Percentiles rank a stretch among this genome's conserved stretches.
Evolutionary conservation across 2,888 invertebrate genomes (phyloP).

Genomic region (Stenolophus ochropezus): DNA sequence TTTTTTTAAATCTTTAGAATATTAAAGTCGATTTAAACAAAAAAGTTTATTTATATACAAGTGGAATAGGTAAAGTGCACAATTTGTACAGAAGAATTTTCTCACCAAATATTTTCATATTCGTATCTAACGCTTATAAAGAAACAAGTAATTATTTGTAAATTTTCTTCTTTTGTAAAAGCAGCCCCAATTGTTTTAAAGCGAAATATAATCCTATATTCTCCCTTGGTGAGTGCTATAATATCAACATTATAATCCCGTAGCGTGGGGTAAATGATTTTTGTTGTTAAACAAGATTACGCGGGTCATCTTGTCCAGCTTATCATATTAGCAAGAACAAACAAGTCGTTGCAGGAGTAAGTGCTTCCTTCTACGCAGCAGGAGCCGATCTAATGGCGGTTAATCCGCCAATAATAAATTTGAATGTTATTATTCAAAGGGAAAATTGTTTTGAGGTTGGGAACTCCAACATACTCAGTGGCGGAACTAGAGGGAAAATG

Average conservation of each 20-base stretch:
- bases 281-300: conserved; percentile 39
- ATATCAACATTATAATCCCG: conserved; percentile 22
- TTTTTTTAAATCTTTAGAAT: too few species aligned
- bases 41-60: too few species aligned
- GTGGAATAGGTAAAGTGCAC: too few species aligned
- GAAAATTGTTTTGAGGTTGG: background rate
- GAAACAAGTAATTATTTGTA: background rate
- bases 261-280: conserved; percentile 36
- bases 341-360: conserved; percentile 19
- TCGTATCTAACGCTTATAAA: too few species aligned
- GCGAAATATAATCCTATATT: background rate
- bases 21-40: too few species aligned
- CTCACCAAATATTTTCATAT: too few species aligned
- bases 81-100: too few species aligned
- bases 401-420: background rate
- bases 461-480: too few species aligned
- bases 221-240: background rate
- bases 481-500: too few species aligned
- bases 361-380: conserved; percentile 3
- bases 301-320: conserved; percentile 28
- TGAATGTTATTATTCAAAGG: background rate
- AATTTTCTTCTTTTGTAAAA: background rate
- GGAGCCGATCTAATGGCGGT: background rate
- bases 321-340: conserved; percentile 39
- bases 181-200: background rate